Base-by-base conservation (phyloP, 2,797 vertebrate species). In the Catharus ustulatus region DNA sequence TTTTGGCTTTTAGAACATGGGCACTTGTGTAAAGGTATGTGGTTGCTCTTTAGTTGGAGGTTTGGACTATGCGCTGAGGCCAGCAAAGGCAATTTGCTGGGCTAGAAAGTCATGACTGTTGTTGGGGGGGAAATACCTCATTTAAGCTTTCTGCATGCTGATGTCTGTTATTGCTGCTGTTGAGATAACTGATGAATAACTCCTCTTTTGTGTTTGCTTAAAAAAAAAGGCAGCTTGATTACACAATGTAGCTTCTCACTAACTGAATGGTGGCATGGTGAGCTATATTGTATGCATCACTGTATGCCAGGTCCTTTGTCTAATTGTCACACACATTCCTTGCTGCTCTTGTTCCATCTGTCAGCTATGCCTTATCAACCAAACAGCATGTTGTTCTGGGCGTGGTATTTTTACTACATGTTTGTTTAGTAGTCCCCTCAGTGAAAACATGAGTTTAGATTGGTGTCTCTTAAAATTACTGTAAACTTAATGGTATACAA, bases 21-120 rank as follows among this genome's bases (percentile, higher is more conserved):
- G 76, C 97, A 98, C 95, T 98, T 98, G 76, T 98, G 98, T 98
- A 98, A 99, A 99, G 99, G 99, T 99, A 93, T 21, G 95, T 80
- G 55, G 15, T 72, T 85, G n/a, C 42, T 54, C 26, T 91, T 69
- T 46, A 71, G 18, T n/a, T 85, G 48, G 30, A 86, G 58, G 55
- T n/a, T 7, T 90, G 77, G 27, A 45, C 34, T 77, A 11, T 54
- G 40, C 79, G 36, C 62, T 5, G 2, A 84, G 74, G 61, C 80
- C 75, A 90, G 77, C 74, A 71, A 87, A 86, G 32, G 46, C 63
- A 21, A 57, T 92, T 90, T 93, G 68, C 83, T 85, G 66, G 80
- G 32, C 61, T 90, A 46, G 34, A 87, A 94, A 83, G 38, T 79
- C 27, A 46, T 83, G 45, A 34, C 83, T 76, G 10, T 90, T 73